A percentile compares a stretch with the other conserved stretches of the same genome.
These are phyloP conservation scores for Ophiothrix spiculata DNA, from an alignment of 35 echinoderm and acorn worm genomes.

Conservation along the genomic window DNA sequence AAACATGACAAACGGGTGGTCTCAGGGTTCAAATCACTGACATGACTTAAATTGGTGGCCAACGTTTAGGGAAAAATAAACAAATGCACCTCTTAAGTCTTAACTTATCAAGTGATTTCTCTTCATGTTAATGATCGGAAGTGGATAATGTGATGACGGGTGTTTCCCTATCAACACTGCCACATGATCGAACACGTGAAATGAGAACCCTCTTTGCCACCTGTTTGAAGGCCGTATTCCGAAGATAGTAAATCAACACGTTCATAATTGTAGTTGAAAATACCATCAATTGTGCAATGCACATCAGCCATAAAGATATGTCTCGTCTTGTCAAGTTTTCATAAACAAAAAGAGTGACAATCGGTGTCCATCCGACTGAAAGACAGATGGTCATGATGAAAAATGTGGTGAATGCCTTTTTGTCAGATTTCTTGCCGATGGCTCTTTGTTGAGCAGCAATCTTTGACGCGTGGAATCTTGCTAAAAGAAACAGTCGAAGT, in stretches of 20 bases:
- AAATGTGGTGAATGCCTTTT: neutral
- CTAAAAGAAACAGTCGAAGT: neutral
- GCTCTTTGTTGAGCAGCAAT: neutral
- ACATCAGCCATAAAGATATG: neutral
- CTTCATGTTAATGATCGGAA: too few relatives aligned
- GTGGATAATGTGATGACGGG: neutral
- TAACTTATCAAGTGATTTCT: too few relatives aligned
- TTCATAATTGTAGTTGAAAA: neutral
- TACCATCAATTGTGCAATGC: neutral
- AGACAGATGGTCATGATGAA: neutral
- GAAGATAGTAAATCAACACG: neutral
- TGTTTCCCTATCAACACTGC: neutral
- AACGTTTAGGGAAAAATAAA: too few relatives aligned
- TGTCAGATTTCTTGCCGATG: neutral
- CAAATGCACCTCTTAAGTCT: too few relatives aligned
- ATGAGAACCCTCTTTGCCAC: neutral
- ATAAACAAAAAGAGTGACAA: neutral
- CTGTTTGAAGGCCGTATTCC: neutral
- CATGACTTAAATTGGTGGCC: too few relatives aligned
- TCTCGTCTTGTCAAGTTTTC: neutral
- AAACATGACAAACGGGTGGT: too few relatives aligned
- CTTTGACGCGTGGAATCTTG: neutral
- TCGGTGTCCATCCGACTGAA: neutral
- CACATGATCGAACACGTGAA: neutral
- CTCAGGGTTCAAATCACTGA: too few relatives aligned